Percentiles rank a stretch among this genome's conserved stretches.
Evolutionary conservation across 2,113 vertebrate genomes (phyloP).

Genomic region (Pagrus major): DNA sequence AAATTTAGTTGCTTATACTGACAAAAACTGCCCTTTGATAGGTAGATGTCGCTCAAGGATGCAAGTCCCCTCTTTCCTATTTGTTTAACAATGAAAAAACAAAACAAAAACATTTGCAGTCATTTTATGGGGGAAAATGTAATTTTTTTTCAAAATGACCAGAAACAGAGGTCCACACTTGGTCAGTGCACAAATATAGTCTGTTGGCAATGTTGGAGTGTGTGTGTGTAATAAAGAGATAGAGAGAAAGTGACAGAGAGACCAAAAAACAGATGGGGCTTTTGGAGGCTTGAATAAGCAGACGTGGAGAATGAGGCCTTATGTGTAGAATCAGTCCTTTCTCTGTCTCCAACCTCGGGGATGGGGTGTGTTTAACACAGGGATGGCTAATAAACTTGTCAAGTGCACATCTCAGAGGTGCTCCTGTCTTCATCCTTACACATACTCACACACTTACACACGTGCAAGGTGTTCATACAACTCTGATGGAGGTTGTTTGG

Average conservation of each 20-base stretch:
- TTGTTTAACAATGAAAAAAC: no score
- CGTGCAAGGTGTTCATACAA: conserved; percentile 65
- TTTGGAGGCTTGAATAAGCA: conserved; percentile 79
- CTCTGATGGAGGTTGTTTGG: conserved; percentile 43
- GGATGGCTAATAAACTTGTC: conserved; percentile 79
- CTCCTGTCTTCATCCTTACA: conserved; percentile 36
- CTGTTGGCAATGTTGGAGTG: no score
- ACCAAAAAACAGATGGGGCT: conserved; percentile 76
- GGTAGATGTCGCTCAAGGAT: no score
- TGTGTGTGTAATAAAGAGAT: conserved; percentile 17
- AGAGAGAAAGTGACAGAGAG: conserved; percentile 45
- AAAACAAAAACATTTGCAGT: no score
- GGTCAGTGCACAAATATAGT: no score
- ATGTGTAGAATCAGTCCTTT: conserved; percentile 75
- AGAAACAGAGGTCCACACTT: no score
- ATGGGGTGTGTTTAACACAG: conserved; percentile 72
- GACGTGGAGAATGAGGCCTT: conserved; percentile 72
- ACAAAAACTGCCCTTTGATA: no score
- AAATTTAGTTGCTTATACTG: no score
- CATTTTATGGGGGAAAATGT: no score
- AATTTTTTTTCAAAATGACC: no score
- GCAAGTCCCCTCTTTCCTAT: no score
- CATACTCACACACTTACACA: conserved; percentile 10
- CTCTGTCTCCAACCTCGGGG: conserved; percentile 55
- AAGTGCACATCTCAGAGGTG: conserved; percentile 72